Evolutionary conservation across 2,888 invertebrate species (phyloP), one percentile per base, ranked within the genome.

Genomic region (Gymnoscelis rufifasciata): DNA sequence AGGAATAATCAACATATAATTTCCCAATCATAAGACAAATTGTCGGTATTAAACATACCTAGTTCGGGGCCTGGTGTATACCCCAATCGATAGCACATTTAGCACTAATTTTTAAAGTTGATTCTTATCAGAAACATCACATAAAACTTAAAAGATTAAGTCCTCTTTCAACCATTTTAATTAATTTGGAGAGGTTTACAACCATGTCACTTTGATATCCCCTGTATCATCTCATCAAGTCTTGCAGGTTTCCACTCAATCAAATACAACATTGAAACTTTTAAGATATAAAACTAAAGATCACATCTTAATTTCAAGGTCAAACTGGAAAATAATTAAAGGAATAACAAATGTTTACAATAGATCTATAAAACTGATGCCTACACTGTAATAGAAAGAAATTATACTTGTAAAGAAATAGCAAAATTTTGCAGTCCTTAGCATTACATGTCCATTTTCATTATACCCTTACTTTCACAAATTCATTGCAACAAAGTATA

Each of bases 401-500:
- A 69, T 62, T 64, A 66, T 68, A 68, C 37, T 47, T 78, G 78
- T 79, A 79, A 77, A 82, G 62, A 73, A 74, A 77, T 79, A 83
- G 79, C 75, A 83, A 83, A 82, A 52, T 66, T 66, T 69, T 80
- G 76, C 77, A 81, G 74, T 84, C 76, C 83, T 82, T 80, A 78
- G 66, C 74, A 59, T 71, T 56, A 66, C 69, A 69, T 66, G 60
- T 68, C 59, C 62, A 64, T 68, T 66, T 71, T 71, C 65, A 45
- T 76, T 72, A 77, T 69, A 65, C 71, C 76, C 70, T 78, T 76
- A 77, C 60, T 66, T 65, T 51, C 33, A 42, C 70, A 68, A 71
- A 69, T 71, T 60, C 66, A 74, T 69, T 74, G 72, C 71, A 76
- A 67, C 65, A 66, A 64, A 68, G 64, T 63, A 74, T n/a, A n/a